A percentile compares a stretch with the other conserved stretches of the same genome.
These are phyloP conservation scores for Pomatorhinus ruficollis DNA, from an alignment of 2,113 vertebrate species.

Conservation along the genomic window DNA sequence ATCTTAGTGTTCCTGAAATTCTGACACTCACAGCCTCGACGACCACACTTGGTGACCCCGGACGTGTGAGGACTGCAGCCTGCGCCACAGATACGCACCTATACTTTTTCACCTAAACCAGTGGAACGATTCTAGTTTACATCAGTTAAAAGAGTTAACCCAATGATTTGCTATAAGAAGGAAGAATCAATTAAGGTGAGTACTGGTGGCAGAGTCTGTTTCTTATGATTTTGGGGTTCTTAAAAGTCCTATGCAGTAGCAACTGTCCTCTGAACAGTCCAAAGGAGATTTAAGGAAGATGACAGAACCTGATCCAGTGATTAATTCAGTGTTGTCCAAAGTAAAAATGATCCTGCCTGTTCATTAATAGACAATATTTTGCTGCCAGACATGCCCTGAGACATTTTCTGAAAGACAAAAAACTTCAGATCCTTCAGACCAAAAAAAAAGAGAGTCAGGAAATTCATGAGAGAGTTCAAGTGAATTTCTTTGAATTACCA, in stretches of 20 bases:
- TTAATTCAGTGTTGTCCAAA: constrained; percentile 36
- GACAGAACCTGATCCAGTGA: not conserved
- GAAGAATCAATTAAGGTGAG: not conserved
- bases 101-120: not conserved
- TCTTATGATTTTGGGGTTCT: not conserved
- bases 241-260: not conserved
- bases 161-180: not conserved
- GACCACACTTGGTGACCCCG: too few relatives aligned
- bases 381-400: constrained; percentile 18
- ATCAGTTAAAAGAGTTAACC: not conserved
- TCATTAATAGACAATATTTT: constrained; percentile 16
- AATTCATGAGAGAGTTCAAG: not conserved
- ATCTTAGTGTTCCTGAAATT: too few relatives aligned
- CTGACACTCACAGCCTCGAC: too few relatives aligned
- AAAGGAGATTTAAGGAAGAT: not conserved
- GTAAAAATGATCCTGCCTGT: not conserved
- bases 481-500: constrained; percentile 50
- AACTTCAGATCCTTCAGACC: constrained; percentile 8
- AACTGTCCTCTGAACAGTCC: not conserved
- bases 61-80: too few relatives aligned
- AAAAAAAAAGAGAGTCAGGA: not conserved
- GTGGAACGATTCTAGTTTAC: not conserved
- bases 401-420: constrained; percentile 50
- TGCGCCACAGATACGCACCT: too few relatives aligned
- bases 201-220: not conserved